A percentile compares a stretch with the other conserved stretches of the same genome.
These are phyloP conservation scores for Gulo gulo DNA, from an alignment of 2,113 vertebrate genomes.

Conservation along the genomic window DNA sequence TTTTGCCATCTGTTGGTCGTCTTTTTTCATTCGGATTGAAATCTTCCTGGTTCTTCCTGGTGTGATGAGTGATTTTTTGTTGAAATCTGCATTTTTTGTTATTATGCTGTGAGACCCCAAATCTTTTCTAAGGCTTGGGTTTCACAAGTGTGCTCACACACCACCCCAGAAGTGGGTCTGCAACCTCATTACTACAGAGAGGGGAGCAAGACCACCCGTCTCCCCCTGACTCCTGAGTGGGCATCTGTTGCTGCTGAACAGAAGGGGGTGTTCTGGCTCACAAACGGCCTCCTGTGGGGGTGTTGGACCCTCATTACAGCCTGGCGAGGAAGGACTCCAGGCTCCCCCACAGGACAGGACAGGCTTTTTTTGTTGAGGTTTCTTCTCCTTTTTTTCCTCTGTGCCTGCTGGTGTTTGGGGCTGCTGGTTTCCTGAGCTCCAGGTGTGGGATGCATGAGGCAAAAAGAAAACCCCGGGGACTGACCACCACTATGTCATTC, in stretches of 20 bases:
- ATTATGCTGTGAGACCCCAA: background rate
- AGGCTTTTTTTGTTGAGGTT: background rate
- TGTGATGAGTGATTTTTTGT: background rate
- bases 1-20: too few relatives aligned
- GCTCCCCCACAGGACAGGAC: background rate
- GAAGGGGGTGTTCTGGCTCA: background rate
- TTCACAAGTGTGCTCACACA: background rate
- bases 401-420: background rate
- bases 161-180: fast-evolving
- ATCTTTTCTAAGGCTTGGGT: background rate
- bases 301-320: too few relatives aligned
- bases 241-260: background rate
- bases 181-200: background rate
- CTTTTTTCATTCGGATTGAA: background rate
- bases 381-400: too few relatives aligned
- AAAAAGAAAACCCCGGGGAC: background rate
- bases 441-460: background rate
- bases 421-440: background rate
- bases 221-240: too few relatives aligned
- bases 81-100: background rate
- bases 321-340: background rate
- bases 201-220: background rate
- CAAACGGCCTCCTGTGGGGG: fast-evolving
- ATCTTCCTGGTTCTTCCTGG: background rate
- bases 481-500: fast-evolving